Evolutionary conservation across 53 echinoderm and acorn worm genomes (phyloP).

Genomic region (Holothuria leucospilota): DNA sequence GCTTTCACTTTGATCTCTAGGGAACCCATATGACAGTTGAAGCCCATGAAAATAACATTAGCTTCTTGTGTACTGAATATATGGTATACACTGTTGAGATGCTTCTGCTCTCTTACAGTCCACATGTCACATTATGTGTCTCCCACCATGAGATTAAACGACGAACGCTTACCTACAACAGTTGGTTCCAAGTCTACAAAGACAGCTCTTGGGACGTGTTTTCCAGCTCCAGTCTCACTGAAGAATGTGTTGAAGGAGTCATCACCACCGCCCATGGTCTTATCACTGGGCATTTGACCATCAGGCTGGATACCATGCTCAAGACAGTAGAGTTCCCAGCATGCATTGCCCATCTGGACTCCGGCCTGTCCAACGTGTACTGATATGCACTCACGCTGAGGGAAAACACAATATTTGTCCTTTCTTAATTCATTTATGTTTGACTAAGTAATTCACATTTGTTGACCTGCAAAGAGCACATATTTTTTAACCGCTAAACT

Average conservation of each 20-base stretch:
- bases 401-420: too few relatives aligned
- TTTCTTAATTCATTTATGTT: too few relatives aligned
- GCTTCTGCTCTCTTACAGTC: too few relatives aligned
- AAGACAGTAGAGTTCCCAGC: constrained; percentile 51
- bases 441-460: too few relatives aligned
- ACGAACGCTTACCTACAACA: constrained; percentile 68
- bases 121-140: too few relatives aligned
- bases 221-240: constrained; percentile 68
- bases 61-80: too few relatives aligned
- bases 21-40: too few relatives aligned
- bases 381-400: constrained; percentile 26
- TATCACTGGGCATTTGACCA: constrained; percentile 59
- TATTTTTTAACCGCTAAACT: too few relatives aligned
- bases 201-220: constrained; percentile 67
- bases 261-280: constrained; percentile 51
- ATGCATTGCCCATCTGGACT: constrained; percentile 60
- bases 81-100: too few relatives aligned
- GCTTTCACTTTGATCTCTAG: too few relatives aligned
- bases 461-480: too few relatives aligned
- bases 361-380: constrained; percentile 50
- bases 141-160: background rate
- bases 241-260: constrained; percentile 68
- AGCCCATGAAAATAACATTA: too few relatives aligned
- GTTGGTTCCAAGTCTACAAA: constrained; percentile 82
- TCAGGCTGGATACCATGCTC: constrained; percentile 62